Evolutionary conservation across 2,113 vertebrate genomes (phyloP).

Genomic region (Leptocoma aspasia): DNA sequence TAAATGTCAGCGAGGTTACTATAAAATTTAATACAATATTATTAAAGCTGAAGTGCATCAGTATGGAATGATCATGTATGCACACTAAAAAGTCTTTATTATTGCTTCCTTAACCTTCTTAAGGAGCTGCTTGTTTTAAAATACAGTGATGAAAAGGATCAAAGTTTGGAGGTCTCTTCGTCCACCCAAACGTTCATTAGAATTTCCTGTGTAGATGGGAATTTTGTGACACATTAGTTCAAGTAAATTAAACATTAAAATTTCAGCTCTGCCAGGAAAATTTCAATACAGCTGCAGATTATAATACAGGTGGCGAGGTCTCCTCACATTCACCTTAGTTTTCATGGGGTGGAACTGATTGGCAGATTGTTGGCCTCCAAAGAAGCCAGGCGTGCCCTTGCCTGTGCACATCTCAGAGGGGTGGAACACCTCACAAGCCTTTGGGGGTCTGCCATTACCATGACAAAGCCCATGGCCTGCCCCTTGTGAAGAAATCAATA

Average conservation of each 20-base stretch:
- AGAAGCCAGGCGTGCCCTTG: background rate
- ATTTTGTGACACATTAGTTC: slow-evolving; percentile 51
- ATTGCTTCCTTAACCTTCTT: slow-evolving; percentile 60
- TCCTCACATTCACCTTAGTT: slow-evolving; percentile 17
- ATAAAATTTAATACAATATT: slow-evolving; percentile 59
- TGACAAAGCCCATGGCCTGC: slow-evolving; percentile 14
- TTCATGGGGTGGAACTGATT: slow-evolving; percentile 39
- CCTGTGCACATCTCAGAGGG: background rate
- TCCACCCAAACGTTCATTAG: slow-evolving; percentile 43
- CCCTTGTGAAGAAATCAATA: slow-evolving; percentile 1
- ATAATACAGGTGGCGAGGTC: slow-evolving; percentile 56
- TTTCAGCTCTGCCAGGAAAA: slow-evolving; percentile 31
- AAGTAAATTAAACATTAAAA: slow-evolving; percentile 55
- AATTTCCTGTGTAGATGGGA: slow-evolving; percentile 9
- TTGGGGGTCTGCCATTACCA: background rate
- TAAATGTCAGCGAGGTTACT: slow-evolving; percentile 61
- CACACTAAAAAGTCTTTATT: slow-evolving; percentile 47
- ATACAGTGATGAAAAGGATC: background rate
- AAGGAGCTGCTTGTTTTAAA: slow-evolving; percentile 44
- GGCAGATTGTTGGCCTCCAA: slow-evolving; percentile 20
- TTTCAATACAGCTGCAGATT: slow-evolving; percentile 64
- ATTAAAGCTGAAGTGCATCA: slow-evolving; percentile 62
- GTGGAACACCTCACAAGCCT: background rate
- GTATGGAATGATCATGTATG: slow-evolving; percentile 45
- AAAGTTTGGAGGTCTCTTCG: slow-evolving; percentile 40